Conservation (phyloP, 2,113 vertebrate genomes). For the Sceloporus tristichus region DNA sequence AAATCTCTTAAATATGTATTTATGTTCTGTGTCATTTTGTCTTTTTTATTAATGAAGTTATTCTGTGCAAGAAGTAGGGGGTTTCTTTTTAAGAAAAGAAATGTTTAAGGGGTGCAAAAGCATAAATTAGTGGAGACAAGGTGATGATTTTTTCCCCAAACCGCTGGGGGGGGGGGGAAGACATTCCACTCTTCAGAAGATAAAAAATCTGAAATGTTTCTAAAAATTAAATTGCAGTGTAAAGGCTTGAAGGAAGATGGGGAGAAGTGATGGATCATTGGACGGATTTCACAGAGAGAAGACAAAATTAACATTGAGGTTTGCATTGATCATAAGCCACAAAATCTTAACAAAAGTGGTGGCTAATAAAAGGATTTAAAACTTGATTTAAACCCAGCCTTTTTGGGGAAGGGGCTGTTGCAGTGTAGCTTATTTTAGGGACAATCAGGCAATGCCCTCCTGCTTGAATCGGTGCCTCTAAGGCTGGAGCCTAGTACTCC, state of each 20-base stretch:
- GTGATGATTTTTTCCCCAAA: not conserved
- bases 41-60: constrained; percentile 82
- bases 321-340: too few species aligned
- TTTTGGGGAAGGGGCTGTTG: too few species aligned
- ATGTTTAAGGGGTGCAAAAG: constrained; percentile 47
- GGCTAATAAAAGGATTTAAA: too few species aligned
- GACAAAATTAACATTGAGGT: too few species aligned
- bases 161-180: too few species aligned
- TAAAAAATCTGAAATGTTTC: too few species aligned
- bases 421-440: too few species aligned
- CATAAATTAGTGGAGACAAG: constrained; percentile 64
- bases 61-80: constrained; percentile 83
- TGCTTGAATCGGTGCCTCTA: too few species aligned
- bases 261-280: not conserved
- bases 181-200: not conserved
- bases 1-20: constrained; percentile 88
- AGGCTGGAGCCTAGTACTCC: too few species aligned
- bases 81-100: constrained; percentile 58
- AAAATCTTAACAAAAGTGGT: too few species aligned
- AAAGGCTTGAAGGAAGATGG: not conserved
- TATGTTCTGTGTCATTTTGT: constrained; percentile 90
- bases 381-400: too few species aligned
- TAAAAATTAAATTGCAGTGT: not conserved
- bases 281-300: not conserved
- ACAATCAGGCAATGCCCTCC: too few species aligned